Base-by-base conservation (phyloP, 2,113 vertebrate genomes). In the Pseudorectes ferrugineus region DNA sequence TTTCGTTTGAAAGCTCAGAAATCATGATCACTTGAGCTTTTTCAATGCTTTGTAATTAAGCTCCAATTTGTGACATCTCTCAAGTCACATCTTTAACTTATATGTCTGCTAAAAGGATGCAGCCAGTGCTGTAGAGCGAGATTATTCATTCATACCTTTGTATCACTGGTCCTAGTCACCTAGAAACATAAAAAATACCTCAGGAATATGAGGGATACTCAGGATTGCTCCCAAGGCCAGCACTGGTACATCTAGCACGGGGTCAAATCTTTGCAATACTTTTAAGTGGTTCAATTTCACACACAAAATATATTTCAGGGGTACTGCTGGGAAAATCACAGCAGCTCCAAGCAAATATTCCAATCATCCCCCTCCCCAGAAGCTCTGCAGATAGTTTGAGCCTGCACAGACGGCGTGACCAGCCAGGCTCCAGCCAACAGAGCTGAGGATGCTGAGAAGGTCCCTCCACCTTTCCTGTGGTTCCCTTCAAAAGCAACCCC, bases 1-100 rank as follows among this genome's bases (percentile, higher is more conserved):
- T 93, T 92, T 14, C 10, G 11, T 92, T 84, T 38, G 9, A 88
- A 97, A 88, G 82, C 74, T 73, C 46, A 88, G 77, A 94, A 95
- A 95, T 96, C 73, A 61, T 10, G 11, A 92, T 66, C 33, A 35
- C 90, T 78, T 54, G 51, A 92, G 63, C 8, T 91, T 91, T 86
- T 52, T 23, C 67, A 89, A 12, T 0, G 0, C 45, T 12, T 29
- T 87, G 42, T 43, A 82, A 77, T 62, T 90, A 81, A 67, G 42
- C 38, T 84, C 24, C 48, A 70, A 71, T 76, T 88, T 92, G 62
- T 73, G 66, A 72, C 1, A 0, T 29, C 80, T 86, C 45, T 78
- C 38, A 67, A 49, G 54, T 70, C 63, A 66, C 3, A 4, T 57
- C 72, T 93, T 79, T 67, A 66, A 57, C 52, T 92, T 46, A 5